Evolutionary conservation across 1,140 invertebrate genomes (phyloP).

Genomic region (Scaptomyza montana): DNA sequence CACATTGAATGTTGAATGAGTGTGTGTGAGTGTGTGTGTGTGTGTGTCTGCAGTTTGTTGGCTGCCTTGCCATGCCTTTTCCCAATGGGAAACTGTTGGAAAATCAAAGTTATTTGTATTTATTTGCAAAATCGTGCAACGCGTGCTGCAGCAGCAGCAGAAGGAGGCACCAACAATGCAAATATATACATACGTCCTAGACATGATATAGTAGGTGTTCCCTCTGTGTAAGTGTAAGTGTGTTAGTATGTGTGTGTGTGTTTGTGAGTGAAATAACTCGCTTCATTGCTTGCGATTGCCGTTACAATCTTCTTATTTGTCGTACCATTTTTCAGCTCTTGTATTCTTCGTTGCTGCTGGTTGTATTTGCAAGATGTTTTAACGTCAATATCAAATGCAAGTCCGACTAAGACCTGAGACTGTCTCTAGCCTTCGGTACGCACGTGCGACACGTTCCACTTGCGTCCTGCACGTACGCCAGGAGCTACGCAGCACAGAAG

Average conservation of each 20-base stretch:
- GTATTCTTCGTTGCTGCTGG: conserved; percentile 33
- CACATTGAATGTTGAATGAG: conserved; percentile 28
- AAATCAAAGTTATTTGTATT: conserved; percentile 82
- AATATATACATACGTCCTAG: conserved; percentile 16
- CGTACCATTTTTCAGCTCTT: conserved; percentile 30
- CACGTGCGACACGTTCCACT: conserved; percentile 61
- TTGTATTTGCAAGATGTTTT: conserved; percentile 55
- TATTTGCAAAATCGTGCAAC: conserved; percentile 77
- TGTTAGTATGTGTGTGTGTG: conserved; percentile 16
- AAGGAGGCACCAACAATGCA: conserved; percentile 54
- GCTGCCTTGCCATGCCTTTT: conserved; percentile 28
- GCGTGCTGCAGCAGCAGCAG: conserved; percentile 64
- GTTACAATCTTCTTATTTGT: conserved; percentile 72
- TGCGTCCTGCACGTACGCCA: conserved; percentile 41
- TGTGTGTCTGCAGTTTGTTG: conserved; percentile 20
- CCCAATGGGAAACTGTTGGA: conserved; percentile 47
- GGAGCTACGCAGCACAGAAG: conserved; percentile 16
- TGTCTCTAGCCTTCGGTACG: conserved; percentile 43
- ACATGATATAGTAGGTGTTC: conserved; percentile 58
- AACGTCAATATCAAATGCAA: conserved; percentile 74
- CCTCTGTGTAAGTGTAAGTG: conserved; percentile 11
- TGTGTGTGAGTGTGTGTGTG: conserved; percentile 9
- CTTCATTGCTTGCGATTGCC: conserved; percentile 72
- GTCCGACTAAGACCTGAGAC: conserved; percentile 32
- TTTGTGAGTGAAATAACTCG: conserved; percentile 45